phyloP scores from a whole-genome alignment of 1,140 invertebrate genomes.

The Anagrus nilaparvatae region DNA sequence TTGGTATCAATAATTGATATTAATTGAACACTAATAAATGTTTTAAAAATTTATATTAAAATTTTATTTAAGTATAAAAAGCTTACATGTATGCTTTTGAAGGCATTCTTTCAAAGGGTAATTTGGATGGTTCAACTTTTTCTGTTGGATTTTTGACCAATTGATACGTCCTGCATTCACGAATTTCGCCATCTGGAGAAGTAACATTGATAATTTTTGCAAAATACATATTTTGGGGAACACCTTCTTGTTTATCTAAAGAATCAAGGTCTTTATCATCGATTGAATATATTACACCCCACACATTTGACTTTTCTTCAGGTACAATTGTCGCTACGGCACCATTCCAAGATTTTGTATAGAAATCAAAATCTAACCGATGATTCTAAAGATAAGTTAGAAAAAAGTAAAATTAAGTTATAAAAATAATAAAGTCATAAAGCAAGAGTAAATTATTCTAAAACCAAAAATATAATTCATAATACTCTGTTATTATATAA shows the following conservation, averaged over 20 bases:
- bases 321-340: slow-evolving; percentile 65
- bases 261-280: slow-evolving; percentile 47
- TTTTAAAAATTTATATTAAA: too few relatives aligned
- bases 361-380: slow-evolving; percentile 57
- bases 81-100: slow-evolving; percentile 55
- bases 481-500: too few relatives aligned
- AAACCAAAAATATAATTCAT: too few relatives aligned
- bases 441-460: too few relatives aligned
- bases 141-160: slow-evolving; percentile 41
- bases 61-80: too few relatives aligned
- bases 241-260: slow-evolving; percentile 68
- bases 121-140: slow-evolving; percentile 26
- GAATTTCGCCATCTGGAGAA: slow-evolving; percentile 38
- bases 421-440: too few relatives aligned
- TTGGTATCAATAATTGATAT: too few relatives aligned
- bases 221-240: slow-evolving; percentile 55
- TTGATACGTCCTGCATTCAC: slow-evolving; percentile 57
- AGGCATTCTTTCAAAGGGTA: slow-evolving; percentile 49
- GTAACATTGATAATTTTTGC: slow-evolving; percentile 50
- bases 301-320: slow-evolving; percentile 48
- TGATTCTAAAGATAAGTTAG: slow-evolving; percentile 54
- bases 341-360: slow-evolving; percentile 60
- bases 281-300: slow-evolving; percentile 72
- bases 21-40: too few relatives aligned
- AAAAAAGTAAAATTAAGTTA: too few relatives aligned